Evolutionary conservation across 1,140 invertebrate genomes (phyloP), one percentile per base, ranked within the genome.

Genomic region (Papilio machaon): DNA sequence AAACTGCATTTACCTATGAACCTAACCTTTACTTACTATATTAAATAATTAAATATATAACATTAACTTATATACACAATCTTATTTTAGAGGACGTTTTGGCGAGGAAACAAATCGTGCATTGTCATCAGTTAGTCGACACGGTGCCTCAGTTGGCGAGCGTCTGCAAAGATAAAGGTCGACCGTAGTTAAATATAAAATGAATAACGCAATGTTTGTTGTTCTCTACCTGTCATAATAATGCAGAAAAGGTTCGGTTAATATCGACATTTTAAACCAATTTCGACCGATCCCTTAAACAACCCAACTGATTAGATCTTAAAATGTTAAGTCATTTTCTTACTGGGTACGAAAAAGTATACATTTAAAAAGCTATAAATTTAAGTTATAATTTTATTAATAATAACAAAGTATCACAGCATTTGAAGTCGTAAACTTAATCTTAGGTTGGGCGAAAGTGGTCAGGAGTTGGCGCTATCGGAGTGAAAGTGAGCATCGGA

Each of bases 401-500:
- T n/a, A 74, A 2, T 46, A 19, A 38, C 43, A 46, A 43, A 11
- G 17, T 11, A 19, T 43, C 38, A 47, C 10, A 67, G 13, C 11
- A 74, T 74, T 46, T 19, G 19, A 30, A n/a, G 38, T 11, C 2
- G 38, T 46, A 74, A 74, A 74, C 46, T 74, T n/a, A 10, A 74
- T 11, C 70, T 15, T 47, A 13, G 46, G 47, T 76, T 23, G 5
- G 74, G 74, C 74, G 74, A 76, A 76, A 76, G 74, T 76, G 13
- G 47, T 9, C 74, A 76, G 74, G 74, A 76, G 47, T 52, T 23
- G 74, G 46, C 73, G 73, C 70, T n/a, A 76, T 30, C 11, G 46
- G 74, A 76, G 74, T 76, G 74, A 76, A 76, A 76, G 74, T 76
- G 74, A 54, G 19, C 46, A 76, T 76, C 74, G 74, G 74, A 76